A percentile compares a stretch with the other conserved stretches of the same genome.
Conservation (phyloP, 2,888 invertebrate genomes). For the Hermaeophaga mercurialis region DNA sequence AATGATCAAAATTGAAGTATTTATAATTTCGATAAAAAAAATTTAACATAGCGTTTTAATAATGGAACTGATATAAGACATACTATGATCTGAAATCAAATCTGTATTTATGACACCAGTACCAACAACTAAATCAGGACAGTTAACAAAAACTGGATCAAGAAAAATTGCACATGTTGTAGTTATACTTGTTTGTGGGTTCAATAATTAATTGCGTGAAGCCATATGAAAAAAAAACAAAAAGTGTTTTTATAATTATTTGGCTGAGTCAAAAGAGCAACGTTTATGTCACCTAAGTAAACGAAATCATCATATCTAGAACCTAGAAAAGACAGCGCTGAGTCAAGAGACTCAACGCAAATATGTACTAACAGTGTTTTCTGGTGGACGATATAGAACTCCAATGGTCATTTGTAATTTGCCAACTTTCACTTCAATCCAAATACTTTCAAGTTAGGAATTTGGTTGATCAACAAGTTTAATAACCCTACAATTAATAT, state of each 20-base stretch:
- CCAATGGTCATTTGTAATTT: background rate
- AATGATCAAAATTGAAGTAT: background rate
- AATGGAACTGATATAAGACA: background rate
- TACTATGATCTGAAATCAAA: background rate
- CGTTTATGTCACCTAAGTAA: too few relatives aligned
- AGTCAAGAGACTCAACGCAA: background rate
- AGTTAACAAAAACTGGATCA: too few relatives aligned
- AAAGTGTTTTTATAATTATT: background rate
- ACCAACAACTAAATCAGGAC: background rate
- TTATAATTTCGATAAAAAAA: background rate
- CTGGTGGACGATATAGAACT: background rate
- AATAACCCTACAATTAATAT: background rate
- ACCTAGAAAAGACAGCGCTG: background rate
- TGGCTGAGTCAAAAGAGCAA: background rate
- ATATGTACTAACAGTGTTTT: background rate
- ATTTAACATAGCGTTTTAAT: background rate
- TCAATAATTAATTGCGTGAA: background rate
- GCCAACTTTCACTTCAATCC: background rate
- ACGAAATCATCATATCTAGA: background rate
- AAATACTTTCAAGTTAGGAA: background rate
- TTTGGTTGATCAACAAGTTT: background rate
- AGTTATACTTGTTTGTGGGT: background rate
- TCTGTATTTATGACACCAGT: background rate
- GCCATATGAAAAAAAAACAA: background rate
- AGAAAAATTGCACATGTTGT: background rate